Evolutionary conservation across 2,797 vertebrate genomes (phyloP), one percentile per base, ranked within the genome.

Genomic region (Crenuchus spilurus): DNA sequence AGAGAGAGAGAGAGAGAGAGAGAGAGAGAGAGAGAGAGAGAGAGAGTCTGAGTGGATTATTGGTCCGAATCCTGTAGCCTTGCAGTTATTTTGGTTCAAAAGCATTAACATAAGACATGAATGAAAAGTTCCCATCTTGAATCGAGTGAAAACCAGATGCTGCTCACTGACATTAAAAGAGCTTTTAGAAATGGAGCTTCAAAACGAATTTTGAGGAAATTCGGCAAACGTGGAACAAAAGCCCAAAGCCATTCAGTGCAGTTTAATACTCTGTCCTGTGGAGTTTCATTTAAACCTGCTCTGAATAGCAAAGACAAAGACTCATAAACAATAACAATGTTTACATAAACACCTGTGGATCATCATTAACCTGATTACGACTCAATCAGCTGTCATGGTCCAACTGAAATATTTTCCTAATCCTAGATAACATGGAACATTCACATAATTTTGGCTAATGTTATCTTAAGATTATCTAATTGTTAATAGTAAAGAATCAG

Each of bases 151-250:
- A 75, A 78, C 72, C 72, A 78, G 79, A 79, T 81, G 82, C 46
- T 54, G 57, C 64, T 61, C 35, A 69, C 49, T 51, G 44, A 79
- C 74, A 79, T 81, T 76, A 79, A 64, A 77, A 75, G 75, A 46
- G 31, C 41, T 49, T 78, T 71, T 82, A 77, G 67, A 80, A 68
- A 74, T 63, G 44, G 75, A 64, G 49, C 81, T 78, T 78, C 70
- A 80, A 82, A 79, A 78, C 67, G 48, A 79, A 79, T 70, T 54
- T 81, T 81, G 54, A 78, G 58, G 72, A 81, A 79, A 79, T 77
- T 77, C 49, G 9, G 41, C 26, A 55, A 77, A 73, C 65, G 39
- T 33, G 54, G 61, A 75, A 72, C 63, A 69, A 75, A 75, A 67
- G 44, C 68, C 58, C 41, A 10, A 33, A 54, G 51, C 14, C 7